Evolutionary conservation across 2,888 invertebrate species (phyloP).

Genomic region (Apodemia mormo): DNA sequence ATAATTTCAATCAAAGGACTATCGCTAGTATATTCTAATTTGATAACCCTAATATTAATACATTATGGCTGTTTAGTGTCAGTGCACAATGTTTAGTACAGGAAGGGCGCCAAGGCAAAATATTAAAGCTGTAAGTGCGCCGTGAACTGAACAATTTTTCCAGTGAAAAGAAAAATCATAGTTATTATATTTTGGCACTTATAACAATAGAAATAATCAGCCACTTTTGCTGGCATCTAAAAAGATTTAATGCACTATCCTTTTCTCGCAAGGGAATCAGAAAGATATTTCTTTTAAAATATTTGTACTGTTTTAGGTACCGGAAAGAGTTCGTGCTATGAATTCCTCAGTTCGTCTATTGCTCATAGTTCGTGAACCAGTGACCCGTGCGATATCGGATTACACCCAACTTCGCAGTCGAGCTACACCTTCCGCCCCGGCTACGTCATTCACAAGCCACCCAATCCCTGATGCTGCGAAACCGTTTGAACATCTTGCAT

Average conservation of each 20-base stretch:
- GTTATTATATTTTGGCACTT: too few relatives aligned
- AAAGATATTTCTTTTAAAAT: neutral
- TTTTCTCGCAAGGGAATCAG: neutral
- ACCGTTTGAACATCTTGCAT: conserved; percentile 90
- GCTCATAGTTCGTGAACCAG: conserved; percentile 97
- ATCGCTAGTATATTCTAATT: too few relatives aligned
- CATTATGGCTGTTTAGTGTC: too few relatives aligned
- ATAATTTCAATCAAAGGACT: too few relatives aligned
- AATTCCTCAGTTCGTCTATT: conserved; percentile 95
- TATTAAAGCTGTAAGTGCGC: too few relatives aligned
- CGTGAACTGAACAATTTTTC: too few relatives aligned
- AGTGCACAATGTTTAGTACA: too few relatives aligned
- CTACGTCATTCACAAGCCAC: conserved; percentile 54
- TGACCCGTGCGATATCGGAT: conserved; percentile 97
- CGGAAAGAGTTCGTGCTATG: conserved; percentile 96
- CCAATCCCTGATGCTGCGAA: conserved; percentile 72
- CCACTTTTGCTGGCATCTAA: neutral
- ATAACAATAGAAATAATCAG: too few relatives aligned
- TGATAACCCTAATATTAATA: too few relatives aligned
- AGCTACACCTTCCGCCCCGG: conserved; percentile 87
- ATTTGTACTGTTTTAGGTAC: conserved; percentile 83
- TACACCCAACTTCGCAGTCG: conserved; percentile 95
- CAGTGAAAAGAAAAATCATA: too few relatives aligned
- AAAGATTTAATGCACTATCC: neutral
- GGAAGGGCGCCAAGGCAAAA: too few relatives aligned